A percentile compares a stretch with the other conserved stretches of the same genome.
Conservation (phyloP, 2,888 invertebrate genomes). For the Ariolimax columbianus region DNA sequence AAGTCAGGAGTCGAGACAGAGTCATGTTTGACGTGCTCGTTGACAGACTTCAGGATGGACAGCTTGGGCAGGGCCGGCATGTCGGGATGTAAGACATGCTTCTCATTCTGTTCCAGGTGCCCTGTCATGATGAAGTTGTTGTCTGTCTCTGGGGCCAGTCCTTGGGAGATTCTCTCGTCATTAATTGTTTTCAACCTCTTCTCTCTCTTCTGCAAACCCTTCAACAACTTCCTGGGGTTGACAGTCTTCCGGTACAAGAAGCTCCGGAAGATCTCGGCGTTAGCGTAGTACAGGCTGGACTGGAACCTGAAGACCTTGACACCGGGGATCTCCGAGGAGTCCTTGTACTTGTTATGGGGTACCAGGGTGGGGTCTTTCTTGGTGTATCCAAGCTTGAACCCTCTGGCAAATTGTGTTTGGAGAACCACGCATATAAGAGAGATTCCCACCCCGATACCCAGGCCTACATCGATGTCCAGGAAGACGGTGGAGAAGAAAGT, state of each 20-base stretch:
- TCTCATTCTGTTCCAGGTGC: slow-evolving; percentile 25
- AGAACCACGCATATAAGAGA: slow-evolving; percentile 73
- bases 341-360: slow-evolving; percentile 64
- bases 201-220: slow-evolving; percentile 69
- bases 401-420: slow-evolving; percentile 72
- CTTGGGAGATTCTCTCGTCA: slow-evolving; percentile 37
- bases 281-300: slow-evolving; percentile 74
- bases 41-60: background rate
- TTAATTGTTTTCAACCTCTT: slow-evolving; percentile 35
- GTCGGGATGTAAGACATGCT: background rate
- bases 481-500: slow-evolving; percentile 72
- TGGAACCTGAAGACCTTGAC: slow-evolving; percentile 75
- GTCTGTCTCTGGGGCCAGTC: slow-evolving; percentile 44
- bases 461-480: slow-evolving; percentile 75
- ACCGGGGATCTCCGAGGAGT: slow-evolving; percentile 67
- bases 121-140: slow-evolving; percentile 53
- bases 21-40: background rate
- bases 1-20: background rate
- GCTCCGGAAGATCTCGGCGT: slow-evolving; percentile 74
- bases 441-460: slow-evolving; percentile 72
- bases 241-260: slow-evolving; percentile 70
- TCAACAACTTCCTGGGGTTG: slow-evolving; percentile 71
- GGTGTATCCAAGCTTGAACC: slow-evolving; percentile 68
- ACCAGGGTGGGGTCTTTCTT: slow-evolving; percentile 65
- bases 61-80: background rate